Conservation (phyloP, 2,797 vertebrate genomes). For the Hydrolagus colliei region DNA sequence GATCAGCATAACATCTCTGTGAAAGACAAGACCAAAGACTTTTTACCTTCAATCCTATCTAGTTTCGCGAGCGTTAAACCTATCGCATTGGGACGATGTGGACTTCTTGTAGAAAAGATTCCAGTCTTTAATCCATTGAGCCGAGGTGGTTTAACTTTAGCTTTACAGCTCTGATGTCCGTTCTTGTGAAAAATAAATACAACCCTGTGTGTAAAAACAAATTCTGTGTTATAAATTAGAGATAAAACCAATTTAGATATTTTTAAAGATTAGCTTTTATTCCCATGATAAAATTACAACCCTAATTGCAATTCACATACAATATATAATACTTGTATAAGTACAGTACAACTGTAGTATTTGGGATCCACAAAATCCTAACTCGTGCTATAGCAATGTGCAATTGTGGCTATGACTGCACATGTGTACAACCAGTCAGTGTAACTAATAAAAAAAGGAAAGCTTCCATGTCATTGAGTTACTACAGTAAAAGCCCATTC, state of each 20-base stretch:
- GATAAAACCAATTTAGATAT: not conserved
- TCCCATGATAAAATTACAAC: not conserved
- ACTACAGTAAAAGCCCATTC: too few species aligned
- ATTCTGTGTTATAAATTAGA: not conserved
- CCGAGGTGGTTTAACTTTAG: conserved; percentile 79
- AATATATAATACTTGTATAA: too few species aligned
- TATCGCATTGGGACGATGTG: conserved; percentile 76
- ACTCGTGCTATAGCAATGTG: too few species aligned
- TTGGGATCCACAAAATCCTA: too few species aligned
- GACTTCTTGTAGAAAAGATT: conserved; percentile 79
- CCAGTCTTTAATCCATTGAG: conserved; percentile 73
- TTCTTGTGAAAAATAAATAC: conserved; percentile 86
- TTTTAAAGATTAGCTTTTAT: not conserved
- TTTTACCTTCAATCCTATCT: conserved; percentile 65
- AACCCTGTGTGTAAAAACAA: conserved; percentile 61
- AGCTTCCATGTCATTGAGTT: too few species aligned
- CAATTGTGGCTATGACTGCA: too few species aligned
- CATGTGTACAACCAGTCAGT: too few species aligned
- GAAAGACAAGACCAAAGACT: not conserved
- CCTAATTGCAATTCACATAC: too few species aligned
- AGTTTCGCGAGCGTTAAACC: conserved; percentile 76
- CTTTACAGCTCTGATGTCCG: conserved; percentile 71
- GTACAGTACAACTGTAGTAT: not conserved
- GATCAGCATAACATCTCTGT: not conserved
- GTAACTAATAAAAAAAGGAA: too few species aligned